Evolutionary conservation across 2,113 vertebrate species (phyloP), one percentile per base, ranked within the genome.

Genomic region (Alligator mississippiensis): DNA sequence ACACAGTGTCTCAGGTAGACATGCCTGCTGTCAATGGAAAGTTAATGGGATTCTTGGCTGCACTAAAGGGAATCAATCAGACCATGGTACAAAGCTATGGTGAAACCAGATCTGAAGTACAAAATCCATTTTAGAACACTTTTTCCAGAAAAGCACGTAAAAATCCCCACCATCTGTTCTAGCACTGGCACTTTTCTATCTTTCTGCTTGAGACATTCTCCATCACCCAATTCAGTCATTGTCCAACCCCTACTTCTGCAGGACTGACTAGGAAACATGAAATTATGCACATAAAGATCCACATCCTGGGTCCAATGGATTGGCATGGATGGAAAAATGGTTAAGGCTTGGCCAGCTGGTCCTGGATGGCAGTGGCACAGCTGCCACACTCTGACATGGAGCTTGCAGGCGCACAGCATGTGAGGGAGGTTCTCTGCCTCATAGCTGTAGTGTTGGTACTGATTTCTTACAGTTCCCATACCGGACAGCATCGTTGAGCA

Each of bases 1-100:
- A 9, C 47, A 9, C 47, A 47, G 47, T 47, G 47, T 47, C 47
- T 47, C 47, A 47, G 47, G 47, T 47, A 47, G 47, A 47, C 47
- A 47, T 47, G 47, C 47, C 47, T 47, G 47, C 47, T 47, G 47
- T 47, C 47, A 88, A 93, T 78, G 94, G 94, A 93, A 83, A 80
- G 30, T 93, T 95, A 94, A 97, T 90, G 84, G 90, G 61, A 89
- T 87, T 92, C 89, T 77, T 96, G 94, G 95, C 92, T 90, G 82
- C 63, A 74, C 88, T 94, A 92, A 92, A 95, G 93, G 89, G 87
- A 89, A 19, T 75, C 13, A 82, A 91, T 96, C 87, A 93, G 93
- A 86, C 47, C 47, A 80, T 0, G 1, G 58, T 59, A 82, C 47
- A 77, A 64, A 89, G 59, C 30, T 66, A 34, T 3, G 0, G 25